Evolutionary conservation across 2,888 invertebrate genomes (phyloP).

Genomic region (Troides helena): DNA sequence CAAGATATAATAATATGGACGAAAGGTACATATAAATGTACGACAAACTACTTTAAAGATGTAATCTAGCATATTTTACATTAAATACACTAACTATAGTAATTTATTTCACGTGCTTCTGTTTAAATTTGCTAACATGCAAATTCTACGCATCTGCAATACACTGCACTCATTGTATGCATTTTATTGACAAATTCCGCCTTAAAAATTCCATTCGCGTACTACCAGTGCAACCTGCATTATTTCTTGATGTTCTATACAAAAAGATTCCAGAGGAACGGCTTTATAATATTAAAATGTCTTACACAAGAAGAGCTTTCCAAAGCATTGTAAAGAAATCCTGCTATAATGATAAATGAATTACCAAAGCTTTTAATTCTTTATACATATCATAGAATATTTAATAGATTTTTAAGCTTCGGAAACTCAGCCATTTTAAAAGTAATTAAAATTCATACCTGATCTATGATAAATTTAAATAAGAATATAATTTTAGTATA

Average conservation of each 20-base stretch:
- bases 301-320: constrained; percentile 7
- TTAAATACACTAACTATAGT: constrained; percentile 20
- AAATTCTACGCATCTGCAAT: constrained; percentile 25
- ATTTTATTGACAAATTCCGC: constrained; percentile 29
- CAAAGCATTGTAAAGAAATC: neutral
- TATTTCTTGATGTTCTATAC: constrained; percentile 26
- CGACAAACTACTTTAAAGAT: neutral
- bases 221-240: constrained; percentile 28
- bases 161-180: constrained; percentile 28
- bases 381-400: too few species aligned
- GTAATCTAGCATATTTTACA: constrained; percentile 1
- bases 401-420: too few species aligned
- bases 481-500: too few species aligned
- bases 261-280: constrained; percentile 15
- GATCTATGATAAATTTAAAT: too few species aligned
- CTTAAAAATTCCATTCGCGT: constrained; percentile 30
- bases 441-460: neutral
- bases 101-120: constrained; percentile 22
- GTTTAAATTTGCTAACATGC: constrained; percentile 27
- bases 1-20: too few species aligned
- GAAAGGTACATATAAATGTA: too few species aligned
- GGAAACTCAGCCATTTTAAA: too few species aligned
- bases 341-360: too few species aligned
- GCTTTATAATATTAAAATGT: constrained; percentile 20
- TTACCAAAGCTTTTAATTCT: too few species aligned